A percentile compares a stretch with the other conserved stretches of the same genome.
Conservation (phyloP, 2,797 vertebrate genomes). For the Oreochromis grahami region DNA sequence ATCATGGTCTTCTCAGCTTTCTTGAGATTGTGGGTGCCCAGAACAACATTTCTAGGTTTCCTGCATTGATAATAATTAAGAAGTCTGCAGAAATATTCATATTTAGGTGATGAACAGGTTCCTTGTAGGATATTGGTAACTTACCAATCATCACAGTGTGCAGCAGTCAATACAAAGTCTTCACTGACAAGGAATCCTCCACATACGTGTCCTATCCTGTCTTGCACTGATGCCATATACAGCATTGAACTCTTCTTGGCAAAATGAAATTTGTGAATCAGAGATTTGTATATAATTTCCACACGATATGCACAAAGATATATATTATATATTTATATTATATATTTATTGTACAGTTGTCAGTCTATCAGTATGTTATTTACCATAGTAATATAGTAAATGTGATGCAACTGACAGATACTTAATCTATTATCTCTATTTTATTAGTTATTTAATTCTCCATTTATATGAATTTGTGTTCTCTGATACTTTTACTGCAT, state of each 20-base stretch:
- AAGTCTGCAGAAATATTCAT: not conserved
- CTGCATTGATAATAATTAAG: not conserved
- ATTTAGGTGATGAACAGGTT: fast-evolving
- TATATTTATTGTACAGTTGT: not conserved
- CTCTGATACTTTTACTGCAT: not conserved
- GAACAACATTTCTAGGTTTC: conserved; percentile 5
- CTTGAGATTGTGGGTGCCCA: conserved; percentile 39
- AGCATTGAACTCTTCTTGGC: not conserved
- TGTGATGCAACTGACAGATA: not conserved
- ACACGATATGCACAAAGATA: fast-evolving
- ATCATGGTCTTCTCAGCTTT: not conserved
- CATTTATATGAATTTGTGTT: not conserved
- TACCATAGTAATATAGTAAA: not conserved
- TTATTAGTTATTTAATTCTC: not conserved
- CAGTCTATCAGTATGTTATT: not conserved
- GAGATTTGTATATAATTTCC: not conserved
- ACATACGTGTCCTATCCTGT: not conserved
- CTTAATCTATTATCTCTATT: not conserved
- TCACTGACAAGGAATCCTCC: conserved; percentile 67
- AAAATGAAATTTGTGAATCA: not conserved
- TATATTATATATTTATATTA: not conserved
- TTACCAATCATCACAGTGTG: conserved; percentile 39
- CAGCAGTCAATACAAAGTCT: conserved; percentile 68
- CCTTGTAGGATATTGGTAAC: not conserved
- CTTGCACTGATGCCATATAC: conserved; percentile 71